Evolutionary conservation across 1,140 invertebrate species (phyloP), one percentile per base, ranked within the genome.

Genomic region (Bombyx mandarina): DNA sequence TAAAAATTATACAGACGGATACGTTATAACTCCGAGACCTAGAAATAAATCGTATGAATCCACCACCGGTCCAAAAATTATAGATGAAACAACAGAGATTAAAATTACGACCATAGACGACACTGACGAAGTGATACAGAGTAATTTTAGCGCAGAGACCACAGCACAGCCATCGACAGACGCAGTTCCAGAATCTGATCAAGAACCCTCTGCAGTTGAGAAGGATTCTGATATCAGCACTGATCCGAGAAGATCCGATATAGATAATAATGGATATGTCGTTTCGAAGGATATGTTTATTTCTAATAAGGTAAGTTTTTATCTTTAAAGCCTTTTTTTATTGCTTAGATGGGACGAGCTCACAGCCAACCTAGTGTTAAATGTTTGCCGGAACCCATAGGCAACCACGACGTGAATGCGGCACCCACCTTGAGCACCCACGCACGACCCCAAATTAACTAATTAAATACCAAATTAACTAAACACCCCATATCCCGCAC

Each of bases 201-300:
- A 35, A 35, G 26, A 35, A 1, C 2, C 26, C 26, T 35, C 26
- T 3, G 10, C 35, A 43, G 52, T 10, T 2, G 45, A 3, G 8
- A 51, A n/a, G 26, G 42, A 35, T 35, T 26, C 48, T 10, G n/a
- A 3, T 7, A 9, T 2, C 45, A 10, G 45, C 45, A 7, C 45
- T 9, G 45, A 47, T 50, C 47, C 7, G 12, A 2, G 42, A 22
- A 51, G 26, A 6, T 9, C n/a, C 22, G 50, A 51, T 26, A 26
- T 9, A 42, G 50, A 51, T 51, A 51, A 10, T 3, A 35, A 26
- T 22, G 26, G 26, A 35, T 35, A 35, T 5, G 26, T 35, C 26
- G 26, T 44, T 18, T 54, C 53, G 2, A 54, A 54, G 18, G 53
- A 54, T 46, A 45, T 8, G 7, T 54, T 54, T 42, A 54, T 54